phyloP scores from a whole-genome alignment of 2,888 invertebrate species.

The Gandaritis pyraliata region DNA sequence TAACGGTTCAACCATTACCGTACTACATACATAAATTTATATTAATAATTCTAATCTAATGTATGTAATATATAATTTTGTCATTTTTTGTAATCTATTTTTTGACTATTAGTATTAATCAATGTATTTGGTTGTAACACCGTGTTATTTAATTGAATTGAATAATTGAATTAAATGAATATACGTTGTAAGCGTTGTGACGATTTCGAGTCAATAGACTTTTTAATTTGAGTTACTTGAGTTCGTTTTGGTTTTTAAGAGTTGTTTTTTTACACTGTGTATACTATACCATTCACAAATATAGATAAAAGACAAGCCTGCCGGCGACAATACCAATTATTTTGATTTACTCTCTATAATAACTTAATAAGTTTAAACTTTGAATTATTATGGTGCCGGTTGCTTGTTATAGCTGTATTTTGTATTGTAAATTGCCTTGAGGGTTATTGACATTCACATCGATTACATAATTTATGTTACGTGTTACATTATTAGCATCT shows the following conservation, averaged over 20 bases:
- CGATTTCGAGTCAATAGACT: too few relatives aligned
- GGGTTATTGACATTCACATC: not conserved
- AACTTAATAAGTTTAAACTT: constrained; percentile 24
- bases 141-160: too few relatives aligned
- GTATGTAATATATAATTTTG: too few relatives aligned
- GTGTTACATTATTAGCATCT: not conserved
- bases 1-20: too few relatives aligned
- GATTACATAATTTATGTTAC: not conserved
- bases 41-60: too few relatives aligned
- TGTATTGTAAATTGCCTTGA: not conserved
- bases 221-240: too few relatives aligned
- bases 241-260: not conserved
- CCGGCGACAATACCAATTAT: constrained; percentile 23
- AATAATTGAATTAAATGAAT: too few relatives aligned
- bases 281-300: not conserved
- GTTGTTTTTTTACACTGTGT: not conserved
- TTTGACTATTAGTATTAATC: too few relatives aligned
- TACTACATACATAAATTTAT: too few relatives aligned
- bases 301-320: constrained; percentile 12
- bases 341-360: constrained; percentile 18
- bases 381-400: constrained; percentile 8
- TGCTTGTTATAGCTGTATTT: not conserved
- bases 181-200: too few relatives aligned
- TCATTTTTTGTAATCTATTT: too few relatives aligned
- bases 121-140: too few relatives aligned